Base-by-base conservation (phyloP, 2,113 vertebrate species). In the Sylvilagus bachmani region DNA sequence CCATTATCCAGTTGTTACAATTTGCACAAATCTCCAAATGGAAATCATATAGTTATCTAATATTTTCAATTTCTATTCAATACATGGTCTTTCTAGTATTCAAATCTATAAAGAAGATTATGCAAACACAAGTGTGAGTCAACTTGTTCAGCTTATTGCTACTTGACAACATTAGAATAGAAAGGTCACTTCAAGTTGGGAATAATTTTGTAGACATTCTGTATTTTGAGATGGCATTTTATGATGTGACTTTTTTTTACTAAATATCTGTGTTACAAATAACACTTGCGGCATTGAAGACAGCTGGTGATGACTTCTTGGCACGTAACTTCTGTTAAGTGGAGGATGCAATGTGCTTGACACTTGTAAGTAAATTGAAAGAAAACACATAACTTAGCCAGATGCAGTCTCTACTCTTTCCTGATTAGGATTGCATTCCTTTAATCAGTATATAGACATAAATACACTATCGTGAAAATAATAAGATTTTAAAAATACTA, bases 371-470 rank as follows among this genome's bases (percentile, higher is more conserved):
- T 98, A 98, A 99, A 99, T 98, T 98, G 98, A 98, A 97, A 97
- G 95, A 96, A 97, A 98, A 98, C 96, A 97, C 96, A 98, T 98
- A 98, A 98, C 92, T 98, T 97, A 98, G 97, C 98, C 98, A 98
- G 92, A 92, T 98, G 97, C 95, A 97, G 89, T 95, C 87, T 94
- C 90, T 22, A 64, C 64, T 97, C 86, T 95, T 97, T 80, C 64
- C 70, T 97, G 97, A 98, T 98, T 98, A 98, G 98, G 97, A 99
- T 98, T 98, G 94, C 93, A 98, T 98, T 96, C 93, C 96, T 98
- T 99, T 99, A 97, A 98, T 99, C 98, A 98, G 98, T 98, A 98
- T 98, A 98, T 96, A 98, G 97, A 97, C 97, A 97, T 95, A 98
- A 98, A 98, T 98, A 97, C 77, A 98, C 97, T 98, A 98, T 96